phyloP scores from a whole-genome alignment of 2,888 invertebrate genomes.

The Archips crataeganus region DNA sequence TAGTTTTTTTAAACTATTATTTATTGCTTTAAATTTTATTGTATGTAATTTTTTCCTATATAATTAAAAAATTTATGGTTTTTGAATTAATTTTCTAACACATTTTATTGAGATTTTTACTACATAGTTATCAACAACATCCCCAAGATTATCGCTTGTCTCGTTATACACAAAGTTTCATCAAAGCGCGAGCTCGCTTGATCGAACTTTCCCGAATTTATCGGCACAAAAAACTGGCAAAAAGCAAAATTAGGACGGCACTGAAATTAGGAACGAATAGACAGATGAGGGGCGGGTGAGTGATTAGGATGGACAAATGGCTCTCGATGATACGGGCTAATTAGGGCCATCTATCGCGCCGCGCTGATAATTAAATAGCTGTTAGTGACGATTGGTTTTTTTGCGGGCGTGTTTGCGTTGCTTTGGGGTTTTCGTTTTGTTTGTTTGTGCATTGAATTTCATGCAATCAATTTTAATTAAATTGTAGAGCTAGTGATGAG shows the following conservation, averaged over 20 bases:
- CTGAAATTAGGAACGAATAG: constrained; percentile 47
- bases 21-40: no score
- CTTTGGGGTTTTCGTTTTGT: background rate
- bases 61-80: no score
- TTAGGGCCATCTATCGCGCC: constrained; percentile 49
- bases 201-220: constrained; percentile 16
- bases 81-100: no score
- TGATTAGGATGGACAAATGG: constrained; percentile 53
- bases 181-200: constrained; percentile 12
- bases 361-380: constrained; percentile 49
- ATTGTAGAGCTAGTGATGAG: no score
- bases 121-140: background rate
- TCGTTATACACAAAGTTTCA: constrained; percentile 1
- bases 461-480: background rate
- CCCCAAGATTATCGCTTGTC: background rate
- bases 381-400: constrained; percentile 13
- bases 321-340: constrained; percentile 51
- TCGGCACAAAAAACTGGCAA: constrained; percentile 23
- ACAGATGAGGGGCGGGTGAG: constrained; percentile 49
- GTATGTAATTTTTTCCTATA: no score
- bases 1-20: no score
- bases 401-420: background rate
- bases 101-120: background rate
- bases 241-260: constrained; percentile 34
- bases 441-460: background rate